phyloP scores from a whole-genome alignment of 2,888 invertebrate genomes.

The Octonoba sinensis region DNA sequence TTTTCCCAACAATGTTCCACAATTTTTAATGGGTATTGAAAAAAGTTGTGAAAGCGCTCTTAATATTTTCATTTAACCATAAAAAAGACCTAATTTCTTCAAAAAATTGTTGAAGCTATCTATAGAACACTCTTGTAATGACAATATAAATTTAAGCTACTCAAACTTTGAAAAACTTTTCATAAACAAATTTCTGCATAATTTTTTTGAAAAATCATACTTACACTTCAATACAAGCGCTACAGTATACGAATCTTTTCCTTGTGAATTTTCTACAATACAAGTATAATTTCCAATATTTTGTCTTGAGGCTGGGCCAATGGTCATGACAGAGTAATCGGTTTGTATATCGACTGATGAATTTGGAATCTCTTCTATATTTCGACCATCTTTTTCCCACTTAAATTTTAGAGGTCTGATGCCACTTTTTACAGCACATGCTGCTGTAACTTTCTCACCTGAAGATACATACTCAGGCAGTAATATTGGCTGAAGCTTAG shows the following conservation, averaged over 20 bases:
- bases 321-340: slow-evolving; percentile 44
- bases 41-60: too few species aligned
- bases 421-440: slow-evolving; percentile 44
- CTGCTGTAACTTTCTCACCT: slow-evolving; percentile 36
- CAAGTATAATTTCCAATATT: slow-evolving; percentile 62
- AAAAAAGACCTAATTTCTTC: too few species aligned
- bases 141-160: too few species aligned
- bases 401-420: slow-evolving; percentile 45
- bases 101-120: too few species aligned
- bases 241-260: slow-evolving; percentile 35
- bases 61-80: too few species aligned
- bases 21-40: too few species aligned
- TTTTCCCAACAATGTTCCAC: too few species aligned
- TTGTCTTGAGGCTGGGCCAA: slow-evolving; percentile 21
- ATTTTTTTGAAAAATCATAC: background rate
- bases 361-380: slow-evolving; percentile 28
- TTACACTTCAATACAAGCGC: slow-evolving; percentile 41
- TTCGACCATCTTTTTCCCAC: slow-evolving; percentile 49
- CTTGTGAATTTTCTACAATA: slow-evolving; percentile 44
- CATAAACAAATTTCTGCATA: too few species aligned
- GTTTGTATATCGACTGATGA: slow-evolving; percentile 20
- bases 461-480: slow-evolving; percentile 42
- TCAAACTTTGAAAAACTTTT: too few species aligned
- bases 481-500: slow-evolving; percentile 35
- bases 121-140: too few species aligned